Base-by-base conservation (phyloP, 2,888 invertebrate genomes). In the Enchytraeus crypticus region DNA sequence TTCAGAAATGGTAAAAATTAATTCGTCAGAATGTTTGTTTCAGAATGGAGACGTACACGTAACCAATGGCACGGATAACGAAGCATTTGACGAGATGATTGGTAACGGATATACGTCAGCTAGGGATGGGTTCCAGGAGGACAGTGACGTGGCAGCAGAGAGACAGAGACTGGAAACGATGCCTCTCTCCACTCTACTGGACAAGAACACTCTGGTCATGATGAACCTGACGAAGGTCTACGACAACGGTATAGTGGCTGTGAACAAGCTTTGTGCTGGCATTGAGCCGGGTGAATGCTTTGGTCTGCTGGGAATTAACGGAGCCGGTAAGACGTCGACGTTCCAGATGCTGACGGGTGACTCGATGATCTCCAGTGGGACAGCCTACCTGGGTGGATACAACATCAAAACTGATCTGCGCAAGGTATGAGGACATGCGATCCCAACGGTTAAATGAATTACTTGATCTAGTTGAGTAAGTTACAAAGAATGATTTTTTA, bases 261-360 rank as follows among this genome's bases (percentile, higher is more conserved):
- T 93, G 0, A 86, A 90, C 75, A 86, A 87, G 69, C 80, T 89
- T 4, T 86, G 83, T 73, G 75, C 85, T 73, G 87, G 85, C 53
- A 85, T 84, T 47, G 33, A 34, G 60, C 82, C 85, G 63, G 84
- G 84, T 5, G 89, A 86, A 82, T 90, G 90, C 77, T 89, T 89
- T 69, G 89, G 89, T n/a, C n/a, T n/a, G n/a, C n/a, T n/a, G n/a
- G n/a, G n/a, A n/a, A n/a, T n/a, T n/a, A n/a, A n/a, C n/a, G 82
- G 81, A 88, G 79, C 91, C 72, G 82, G 82, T 3, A 82, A 82
- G 68, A 81, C 81, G 0, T 79, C 81, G 1, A 90, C 90, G 0
- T 92, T 92, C 74, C 88, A 76, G 80, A 82, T 83, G 80, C 69
- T 82, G 49, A 90, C 90, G 56, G 90, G 90, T 0, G 90, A 89